Percentiles rank a stretch among this genome's conserved stretches.
These are phyloP conservation scores for Manis crassicaudata DNA, from an alignment of 2,797 vertebrate genomes.

Conservation along the genomic window DNA sequence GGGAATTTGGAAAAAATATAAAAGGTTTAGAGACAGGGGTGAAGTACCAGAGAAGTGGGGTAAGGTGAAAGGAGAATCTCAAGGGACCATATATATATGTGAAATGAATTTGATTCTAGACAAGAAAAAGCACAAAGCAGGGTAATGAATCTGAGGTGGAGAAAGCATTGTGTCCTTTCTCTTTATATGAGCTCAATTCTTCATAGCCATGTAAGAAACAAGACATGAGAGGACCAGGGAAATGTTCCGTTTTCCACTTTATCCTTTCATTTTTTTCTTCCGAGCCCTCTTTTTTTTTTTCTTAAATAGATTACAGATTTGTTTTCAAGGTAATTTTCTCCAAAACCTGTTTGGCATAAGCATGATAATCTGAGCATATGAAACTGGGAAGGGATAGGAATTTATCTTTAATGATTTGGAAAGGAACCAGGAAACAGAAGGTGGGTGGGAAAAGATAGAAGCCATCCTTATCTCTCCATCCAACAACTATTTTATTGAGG, in stretches of 20 bases:
- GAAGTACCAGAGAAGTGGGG: not conserved
- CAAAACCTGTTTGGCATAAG: not conserved
- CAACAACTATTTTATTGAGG: not conserved
- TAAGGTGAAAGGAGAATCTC: not conserved
- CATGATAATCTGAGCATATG: not conserved
- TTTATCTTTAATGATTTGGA: not conserved
- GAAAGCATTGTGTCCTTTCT: rapidly evolving
- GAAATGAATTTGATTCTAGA: not conserved
- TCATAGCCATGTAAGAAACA: not conserved
- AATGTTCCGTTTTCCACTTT: not conserved
- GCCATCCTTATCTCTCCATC: not conserved
- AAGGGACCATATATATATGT: too few species aligned
- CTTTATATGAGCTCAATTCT: not conserved
- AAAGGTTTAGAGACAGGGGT: not conserved
- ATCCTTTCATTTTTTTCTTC: not conserved
- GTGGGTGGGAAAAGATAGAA: not conserved
- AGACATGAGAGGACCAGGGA: not conserved
- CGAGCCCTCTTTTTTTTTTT: not conserved
- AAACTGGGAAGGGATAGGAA: not conserved
- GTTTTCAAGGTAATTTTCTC: not conserved
- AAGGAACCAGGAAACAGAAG: not conserved
- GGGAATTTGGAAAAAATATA: not conserved
- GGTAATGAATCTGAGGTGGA: not conserved
- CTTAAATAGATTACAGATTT: not conserved
- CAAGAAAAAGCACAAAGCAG: not conserved